Percentiles rank a stretch among this genome's conserved stretches.
Evolutionary conservation across 2,888 invertebrate genomes (phyloP).

Genomic region (Dasysyrphus albostriatus): DNA sequence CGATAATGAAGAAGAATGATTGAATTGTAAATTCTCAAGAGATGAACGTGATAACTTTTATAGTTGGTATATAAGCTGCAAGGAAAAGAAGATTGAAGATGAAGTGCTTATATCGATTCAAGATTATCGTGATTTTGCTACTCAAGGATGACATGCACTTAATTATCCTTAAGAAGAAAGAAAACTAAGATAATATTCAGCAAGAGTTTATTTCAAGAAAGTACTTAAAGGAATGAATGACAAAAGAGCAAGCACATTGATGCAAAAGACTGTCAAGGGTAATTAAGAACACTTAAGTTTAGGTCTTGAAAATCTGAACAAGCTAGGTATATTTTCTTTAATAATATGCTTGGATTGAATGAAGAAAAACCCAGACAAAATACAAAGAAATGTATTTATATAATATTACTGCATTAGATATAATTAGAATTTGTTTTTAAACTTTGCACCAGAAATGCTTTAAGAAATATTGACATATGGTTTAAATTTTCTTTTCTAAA

Average conservation of each 20-base stretch:
- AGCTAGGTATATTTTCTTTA: no score
- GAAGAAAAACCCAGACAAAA: no score
- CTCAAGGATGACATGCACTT: conserved; percentile 15
- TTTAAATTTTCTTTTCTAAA: no score
- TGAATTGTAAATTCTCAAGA: conserved; percentile 29
- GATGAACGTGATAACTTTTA: neutral
- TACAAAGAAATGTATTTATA: no score
- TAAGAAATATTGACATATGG: no score
- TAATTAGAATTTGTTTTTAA: no score
- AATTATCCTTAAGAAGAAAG: conserved; percentile 14
- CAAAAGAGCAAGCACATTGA: conserved; percentile 5
- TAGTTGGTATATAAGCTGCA: neutral
- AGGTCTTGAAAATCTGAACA: neutral
- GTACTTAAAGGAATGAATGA: neutral
- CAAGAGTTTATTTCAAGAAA: neutral
- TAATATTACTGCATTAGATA: no score
- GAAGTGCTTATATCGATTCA: conserved; percentile 24
- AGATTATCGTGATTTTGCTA: conserved; percentile 19
- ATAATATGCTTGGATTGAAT: no score
- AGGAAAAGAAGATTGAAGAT: neutral
- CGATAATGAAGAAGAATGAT: conserved; percentile 16
- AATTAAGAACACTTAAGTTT: neutral
- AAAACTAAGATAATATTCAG: neutral
- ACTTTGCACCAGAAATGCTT: no score
- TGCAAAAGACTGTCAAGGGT: neutral